Evolutionary conservation across 2,113 vertebrate genomes (phyloP), one percentile per base, ranked within the genome.

Genomic region (Colossoma macropomum): DNA sequence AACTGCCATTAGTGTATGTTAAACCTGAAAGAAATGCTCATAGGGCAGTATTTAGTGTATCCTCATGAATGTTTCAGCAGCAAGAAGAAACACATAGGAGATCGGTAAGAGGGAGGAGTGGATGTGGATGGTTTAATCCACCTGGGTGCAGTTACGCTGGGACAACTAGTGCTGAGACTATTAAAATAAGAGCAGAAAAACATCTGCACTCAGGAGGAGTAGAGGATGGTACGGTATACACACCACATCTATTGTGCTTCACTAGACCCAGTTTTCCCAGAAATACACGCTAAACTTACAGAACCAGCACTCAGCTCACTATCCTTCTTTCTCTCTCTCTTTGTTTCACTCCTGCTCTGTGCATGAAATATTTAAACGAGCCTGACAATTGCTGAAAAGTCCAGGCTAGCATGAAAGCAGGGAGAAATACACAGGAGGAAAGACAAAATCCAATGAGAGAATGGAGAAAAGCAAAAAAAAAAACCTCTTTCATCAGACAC

Each of bases 311-410:
- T 86, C 73, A 12, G 34, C 65, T 81, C 28, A 60, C 16, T 7
- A 4, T n/a, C 45, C 10, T 56, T 81, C 34, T 81, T 21, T 32
- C 27, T 10, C 12, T 16, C 59, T 70, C 2, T 34, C 28, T 21
- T 4, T 21, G 7, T 86, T 71, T 62, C 77, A 82, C 81, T 87
- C 30, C 19, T 62, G 5, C 79, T 62, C 17, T 72, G 80, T 86
- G 89, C 72, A 88, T 94, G 88, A 92, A 94, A 92, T 91, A 91
- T 94, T 93, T 92, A 93, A 92, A 92, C 89, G 83, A 86, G 85
- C 80, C 88, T 88, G 87, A 91, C 89, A 92, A 92, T 91, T 88
- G 80, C 89, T 89, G 85, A 88, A 88, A 93, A 92, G 90, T 87
- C 88, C 87, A 91, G 86, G 85, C 91, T 91, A 91, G 85, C 89